Conservation (phyloP, 2,888 invertebrate genomes). For the Keiferia lycopersicella region DNA sequence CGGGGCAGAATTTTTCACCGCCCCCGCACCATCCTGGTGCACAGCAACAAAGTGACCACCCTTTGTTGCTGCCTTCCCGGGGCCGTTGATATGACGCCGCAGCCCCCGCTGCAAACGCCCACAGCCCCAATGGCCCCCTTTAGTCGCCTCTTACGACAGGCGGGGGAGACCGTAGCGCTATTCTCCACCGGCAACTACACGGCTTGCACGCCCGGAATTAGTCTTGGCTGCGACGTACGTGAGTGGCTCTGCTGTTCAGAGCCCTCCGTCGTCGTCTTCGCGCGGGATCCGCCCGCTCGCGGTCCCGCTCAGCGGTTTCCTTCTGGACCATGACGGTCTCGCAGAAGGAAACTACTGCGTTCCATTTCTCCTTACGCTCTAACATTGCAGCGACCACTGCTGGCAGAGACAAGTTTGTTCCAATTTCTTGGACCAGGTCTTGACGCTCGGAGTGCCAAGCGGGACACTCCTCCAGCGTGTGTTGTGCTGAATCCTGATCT, state of each 20-base stretch:
- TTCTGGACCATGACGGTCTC: slow-evolving; percentile 18
- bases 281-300: slow-evolving; percentile 13
- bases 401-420: slow-evolving; percentile 23
- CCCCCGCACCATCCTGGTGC: not conserved
- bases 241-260: slow-evolving; percentile 5
- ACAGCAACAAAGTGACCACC: not conserved
- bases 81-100: not conserved
- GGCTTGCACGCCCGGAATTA: not conserved
- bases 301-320: slow-evolving; percentile 12
- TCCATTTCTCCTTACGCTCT: slow-evolving; percentile 5
- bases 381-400: slow-evolving; percentile 23
- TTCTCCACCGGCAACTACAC: slow-evolving; percentile 12
- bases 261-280: slow-evolving; percentile 9
- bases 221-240: not conserved
- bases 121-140: slow-evolving; percentile 9
- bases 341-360: slow-evolving; percentile 15
- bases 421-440: not conserved
- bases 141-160: slow-evolving; percentile 23
- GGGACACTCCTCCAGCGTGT: slow-evolving; percentile 24
- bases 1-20: not conserved
- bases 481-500: slow-evolving; percentile 17
- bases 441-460: slow-evolving; percentile 11
- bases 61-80: not conserved
- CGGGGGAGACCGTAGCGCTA: slow-evolving; percentile 14
- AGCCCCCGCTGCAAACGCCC: slow-evolving; percentile 8